Evolutionary conservation across 1,140 invertebrate genomes (phyloP).

Genomic region (Hycleus phaleratus): DNA sequence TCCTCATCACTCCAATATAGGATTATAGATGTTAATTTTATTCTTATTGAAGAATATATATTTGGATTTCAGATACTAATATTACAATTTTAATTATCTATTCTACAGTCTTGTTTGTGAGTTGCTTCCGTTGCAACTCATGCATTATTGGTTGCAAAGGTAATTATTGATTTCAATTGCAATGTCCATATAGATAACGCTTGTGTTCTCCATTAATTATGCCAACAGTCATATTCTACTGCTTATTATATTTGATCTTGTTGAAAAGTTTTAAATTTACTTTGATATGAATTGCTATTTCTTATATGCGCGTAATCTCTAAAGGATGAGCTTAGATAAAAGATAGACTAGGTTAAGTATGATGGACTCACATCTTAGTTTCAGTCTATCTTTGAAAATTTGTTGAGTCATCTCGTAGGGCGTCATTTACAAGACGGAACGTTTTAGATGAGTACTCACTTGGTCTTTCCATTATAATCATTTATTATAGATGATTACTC

Average conservation of each 20-base stretch:
- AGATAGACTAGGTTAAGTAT: conserved; percentile 9
- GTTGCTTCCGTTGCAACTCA: not conserved
- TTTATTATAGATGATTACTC: too few species aligned
- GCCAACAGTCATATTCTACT: too few species aligned
- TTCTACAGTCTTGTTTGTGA: not conserved
- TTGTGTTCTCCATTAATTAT: not conserved
- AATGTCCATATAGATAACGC: too few species aligned
- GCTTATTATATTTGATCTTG: not conserved
- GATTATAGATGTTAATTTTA: not conserved
- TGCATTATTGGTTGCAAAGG: conserved; percentile 7
- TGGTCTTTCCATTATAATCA: not conserved
- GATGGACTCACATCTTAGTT: conserved; percentile 9
- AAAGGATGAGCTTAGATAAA: conserved; percentile 10
- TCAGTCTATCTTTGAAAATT: conserved; percentile 8
- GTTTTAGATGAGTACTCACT: conserved; percentile 7
- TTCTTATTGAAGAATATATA: not conserved
- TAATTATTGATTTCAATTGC: not conserved
- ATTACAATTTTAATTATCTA: not conserved
- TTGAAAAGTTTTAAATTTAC: conserved; percentile 4
- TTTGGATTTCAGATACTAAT: not conserved
- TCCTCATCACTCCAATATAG: not conserved
- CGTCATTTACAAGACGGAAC: conserved; percentile 7
- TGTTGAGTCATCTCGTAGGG: conserved; percentile 9
- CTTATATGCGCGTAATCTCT: conserved; percentile 1
- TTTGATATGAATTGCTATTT: conserved; percentile 10